Percentiles rank a stretch among this genome's conserved stretches.
Evolutionary conservation across 92 coral and sea anemone species (phyloP).

Genomic region (Actinernus sp.): DNA sequence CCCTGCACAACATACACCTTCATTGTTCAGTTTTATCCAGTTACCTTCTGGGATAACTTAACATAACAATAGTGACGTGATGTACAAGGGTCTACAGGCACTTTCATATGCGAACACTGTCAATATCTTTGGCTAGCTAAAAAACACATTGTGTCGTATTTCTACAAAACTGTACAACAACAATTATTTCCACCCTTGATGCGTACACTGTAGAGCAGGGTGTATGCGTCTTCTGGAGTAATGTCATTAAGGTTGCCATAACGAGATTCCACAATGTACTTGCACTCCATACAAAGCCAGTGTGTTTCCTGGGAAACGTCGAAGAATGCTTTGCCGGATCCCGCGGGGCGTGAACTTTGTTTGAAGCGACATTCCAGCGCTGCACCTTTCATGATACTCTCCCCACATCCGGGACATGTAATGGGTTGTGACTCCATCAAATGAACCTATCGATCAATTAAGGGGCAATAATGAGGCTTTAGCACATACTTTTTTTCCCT

Average conservation of each 20-base stretch:
- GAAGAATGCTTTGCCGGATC: conserved; percentile 35
- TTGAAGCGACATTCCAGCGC: conserved; percentile 84
- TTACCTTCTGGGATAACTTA: no score
- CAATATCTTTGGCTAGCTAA: neutral
- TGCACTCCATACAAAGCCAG: conserved; percentile 92
- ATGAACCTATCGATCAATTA: neutral
- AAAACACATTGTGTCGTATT: neutral
- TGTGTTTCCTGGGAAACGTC: conserved; percentile 69
- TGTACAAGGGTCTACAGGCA: no score
- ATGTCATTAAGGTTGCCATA: conserved; percentile 74
- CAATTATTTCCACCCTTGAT: conserved; percentile 42
- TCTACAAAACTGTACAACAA: conserved; percentile 26
- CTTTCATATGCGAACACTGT: neutral
- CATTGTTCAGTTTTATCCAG: no score
- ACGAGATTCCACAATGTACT: conserved; percentile 85
- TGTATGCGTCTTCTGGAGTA: conserved; percentile 83
- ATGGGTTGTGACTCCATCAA: conserved; percentile 62
- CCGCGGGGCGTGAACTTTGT: conserved; percentile 37
- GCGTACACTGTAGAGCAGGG: conserved; percentile 73
- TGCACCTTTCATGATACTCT: conserved; percentile 79
- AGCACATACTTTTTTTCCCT: no score
- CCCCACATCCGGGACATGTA: conserved; percentile 87
- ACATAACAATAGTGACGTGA: no score
- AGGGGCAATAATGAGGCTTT: no score
- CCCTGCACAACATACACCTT: no score